Evolutionary conservation across 2,888 invertebrate genomes (phyloP).

Genomic region (Trisateles emortualis): DNA sequence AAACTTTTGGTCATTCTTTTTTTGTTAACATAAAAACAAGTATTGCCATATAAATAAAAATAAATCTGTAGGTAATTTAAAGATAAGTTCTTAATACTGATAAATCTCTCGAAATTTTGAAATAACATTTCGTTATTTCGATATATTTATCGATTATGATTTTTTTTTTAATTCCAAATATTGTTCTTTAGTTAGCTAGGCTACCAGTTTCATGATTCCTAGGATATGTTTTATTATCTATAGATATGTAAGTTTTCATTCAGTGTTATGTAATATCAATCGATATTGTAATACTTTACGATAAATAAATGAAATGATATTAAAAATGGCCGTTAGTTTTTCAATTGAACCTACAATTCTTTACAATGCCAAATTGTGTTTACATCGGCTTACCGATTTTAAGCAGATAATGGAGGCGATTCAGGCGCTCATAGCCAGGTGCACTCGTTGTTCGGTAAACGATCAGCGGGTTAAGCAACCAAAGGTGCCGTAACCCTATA

Average conservation of each 20-base stretch:
- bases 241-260: slow-evolving; percentile 63
- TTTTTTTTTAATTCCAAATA: slow-evolving; percentile 65
- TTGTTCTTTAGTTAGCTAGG: slow-evolving; percentile 63
- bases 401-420: no score
- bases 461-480: no score
- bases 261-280: slow-evolving; percentile 56
- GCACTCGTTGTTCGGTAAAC: no score
- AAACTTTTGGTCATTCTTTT: no score
- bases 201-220: slow-evolving; percentile 61
- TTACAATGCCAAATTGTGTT: no score
- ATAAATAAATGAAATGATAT: slow-evolving; percentile 66
- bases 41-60: slow-evolving; percentile 25
- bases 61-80: slow-evolving; percentile 18
- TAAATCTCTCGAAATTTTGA: slow-evolving; percentile 80
- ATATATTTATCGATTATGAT: slow-evolving; percentile 71
- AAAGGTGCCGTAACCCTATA: no score
- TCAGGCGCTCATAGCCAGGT: no score
- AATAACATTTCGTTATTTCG: slow-evolving; percentile 72
- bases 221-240: slow-evolving; percentile 61
- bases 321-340: slow-evolving; percentile 38
- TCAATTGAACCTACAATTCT: slow-evolving; percentile 7
- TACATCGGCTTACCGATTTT: no score
- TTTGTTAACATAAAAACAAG: background rate
- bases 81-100: slow-evolving; percentile 55
- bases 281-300: slow-evolving; percentile 70